Evolutionary conservation across 2,888 invertebrate species (phyloP).

Genomic region (Drosophila antonietae): DNA sequence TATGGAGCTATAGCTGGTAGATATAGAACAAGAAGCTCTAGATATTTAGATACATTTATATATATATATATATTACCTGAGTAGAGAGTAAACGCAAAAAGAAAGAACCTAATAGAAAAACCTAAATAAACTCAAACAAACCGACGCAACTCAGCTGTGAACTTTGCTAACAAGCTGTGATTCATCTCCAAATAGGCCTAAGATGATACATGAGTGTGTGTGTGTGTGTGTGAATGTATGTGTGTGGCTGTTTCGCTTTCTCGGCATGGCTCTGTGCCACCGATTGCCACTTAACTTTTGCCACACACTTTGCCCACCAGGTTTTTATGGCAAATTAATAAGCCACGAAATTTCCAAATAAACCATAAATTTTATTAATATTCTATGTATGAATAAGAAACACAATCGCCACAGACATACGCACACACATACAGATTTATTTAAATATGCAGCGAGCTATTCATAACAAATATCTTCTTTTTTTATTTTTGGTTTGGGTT

Average conservation of each 20-base stretch:
- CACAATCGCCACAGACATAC: slow-evolving; percentile 19
- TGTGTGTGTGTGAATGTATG: background rate
- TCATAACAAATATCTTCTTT: slow-evolving; percentile 30
- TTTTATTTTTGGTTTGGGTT: slow-evolving; percentile 12
- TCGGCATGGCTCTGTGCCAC: slow-evolving; percentile 46
- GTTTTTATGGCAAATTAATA: slow-evolving; percentile 78
- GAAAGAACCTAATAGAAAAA: background rate
- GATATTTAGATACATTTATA: background rate
- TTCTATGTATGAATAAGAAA: slow-evolving; percentile 57
- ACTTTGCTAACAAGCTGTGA: slow-evolving; percentile 15
- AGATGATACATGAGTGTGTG: background rate
- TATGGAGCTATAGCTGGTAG: too few relatives aligned
- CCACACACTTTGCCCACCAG: slow-evolving; percentile 61
- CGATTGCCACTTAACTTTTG: slow-evolving; percentile 59
- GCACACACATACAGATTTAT: slow-evolving; percentile 4
- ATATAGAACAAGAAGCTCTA: too few relatives aligned
- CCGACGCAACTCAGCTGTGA: slow-evolving; percentile 1
- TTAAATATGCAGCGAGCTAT: slow-evolving; percentile 45
- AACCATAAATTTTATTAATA: slow-evolving; percentile 79
- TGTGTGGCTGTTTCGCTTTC: slow-evolving; percentile 20
- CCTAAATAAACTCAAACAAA: slow-evolving; percentile 2
- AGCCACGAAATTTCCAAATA: slow-evolving; percentile 68
- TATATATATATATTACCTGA: slow-evolving; percentile 1
- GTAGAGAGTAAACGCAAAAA: background rate
- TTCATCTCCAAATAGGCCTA: slow-evolving; percentile 17